Conservation (phyloP, 2,113 vertebrate genomes). For the Neopipo cinnamomea region DNA sequence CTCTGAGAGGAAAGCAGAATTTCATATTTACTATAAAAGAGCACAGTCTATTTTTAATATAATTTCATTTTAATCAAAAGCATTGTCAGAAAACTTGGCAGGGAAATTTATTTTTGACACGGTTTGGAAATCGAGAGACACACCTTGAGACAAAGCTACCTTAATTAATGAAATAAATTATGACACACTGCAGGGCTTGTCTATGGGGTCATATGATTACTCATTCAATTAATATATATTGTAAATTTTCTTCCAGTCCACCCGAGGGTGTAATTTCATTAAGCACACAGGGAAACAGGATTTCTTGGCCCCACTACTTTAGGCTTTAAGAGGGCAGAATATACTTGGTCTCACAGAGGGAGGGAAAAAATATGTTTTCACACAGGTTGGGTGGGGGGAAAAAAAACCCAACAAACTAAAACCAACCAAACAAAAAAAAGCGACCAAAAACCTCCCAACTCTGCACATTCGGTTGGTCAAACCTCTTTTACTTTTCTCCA, state of each 20-base stretch:
- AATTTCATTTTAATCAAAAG: background rate
- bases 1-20: background rate
- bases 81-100: background rate
- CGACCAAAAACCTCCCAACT: background rate
- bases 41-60: background rate
- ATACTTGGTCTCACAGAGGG: background rate
- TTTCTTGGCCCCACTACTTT: background rate
- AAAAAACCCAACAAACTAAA: background rate
- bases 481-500: background rate
- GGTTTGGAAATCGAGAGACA: background rate
- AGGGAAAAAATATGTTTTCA: background rate
- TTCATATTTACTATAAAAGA: background rate
- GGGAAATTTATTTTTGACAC: background rate
- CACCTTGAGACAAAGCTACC: background rate
- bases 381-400: accelerated
- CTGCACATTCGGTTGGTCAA: background rate
- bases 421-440: background rate
- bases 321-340: background rate
- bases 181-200: background rate
- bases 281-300: background rate
- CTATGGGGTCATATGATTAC: background rate
- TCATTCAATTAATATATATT: background rate
- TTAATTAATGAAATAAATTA: constrained; percentile 3
- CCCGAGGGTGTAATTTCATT: background rate
- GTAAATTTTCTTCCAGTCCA: background rate